A percentile compares a stretch with the other conserved stretches of the same genome.
These are phyloP conservation scores for Ptilodon capucinus DNA, from an alignment of 2,888 invertebrate genomes.

Conservation along the genomic window DNA sequence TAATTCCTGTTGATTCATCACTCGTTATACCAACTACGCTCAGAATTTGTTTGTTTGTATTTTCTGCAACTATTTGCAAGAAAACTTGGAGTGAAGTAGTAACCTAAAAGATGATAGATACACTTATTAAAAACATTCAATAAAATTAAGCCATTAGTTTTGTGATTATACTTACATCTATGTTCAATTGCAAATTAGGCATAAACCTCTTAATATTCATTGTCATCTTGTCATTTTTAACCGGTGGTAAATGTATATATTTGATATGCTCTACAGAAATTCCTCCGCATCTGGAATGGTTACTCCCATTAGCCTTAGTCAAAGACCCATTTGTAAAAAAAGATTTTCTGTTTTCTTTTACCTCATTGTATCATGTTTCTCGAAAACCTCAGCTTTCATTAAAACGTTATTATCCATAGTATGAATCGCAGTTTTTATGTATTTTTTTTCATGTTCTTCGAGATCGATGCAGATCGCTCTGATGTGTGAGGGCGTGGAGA, in stretches of 20 bases:
- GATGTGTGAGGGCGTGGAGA: constrained; percentile 82
- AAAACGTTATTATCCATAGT: constrained; percentile 5
- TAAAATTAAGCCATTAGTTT: background rate
- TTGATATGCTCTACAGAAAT: constrained; percentile 32
- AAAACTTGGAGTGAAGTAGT: constrained; percentile 28
- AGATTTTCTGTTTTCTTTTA: constrained; percentile 4
- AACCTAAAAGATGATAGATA: constrained; percentile 16
- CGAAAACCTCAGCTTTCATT: constrained; percentile 20
- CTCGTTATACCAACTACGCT: constrained; percentile 27
- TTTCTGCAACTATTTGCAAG: constrained; percentile 45
- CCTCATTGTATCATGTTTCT: constrained; percentile 26
- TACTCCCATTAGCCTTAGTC: too few relatives aligned
- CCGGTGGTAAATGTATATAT: constrained; percentile 22
- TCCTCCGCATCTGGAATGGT: constrained; percentile 43
- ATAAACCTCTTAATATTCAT: constrained; percentile 27
- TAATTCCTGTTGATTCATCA: constrained; percentile 2
- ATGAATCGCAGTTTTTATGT: background rate
- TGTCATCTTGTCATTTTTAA: constrained; percentile 8
- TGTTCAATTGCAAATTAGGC: constrained; percentile 14
- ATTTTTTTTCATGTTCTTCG: constrained; percentile 16
- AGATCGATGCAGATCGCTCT: constrained; percentile 33
- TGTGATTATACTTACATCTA: constrained; percentile 23
- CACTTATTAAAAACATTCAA: background rate
- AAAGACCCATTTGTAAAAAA: too few relatives aligned
- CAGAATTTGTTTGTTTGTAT: constrained; percentile 27